These are phyloP conservation scores for Coregonus clupeaformis DNA, from an alignment of 2,113 vertebrate genomes.

Conservation along the genomic window DNA sequence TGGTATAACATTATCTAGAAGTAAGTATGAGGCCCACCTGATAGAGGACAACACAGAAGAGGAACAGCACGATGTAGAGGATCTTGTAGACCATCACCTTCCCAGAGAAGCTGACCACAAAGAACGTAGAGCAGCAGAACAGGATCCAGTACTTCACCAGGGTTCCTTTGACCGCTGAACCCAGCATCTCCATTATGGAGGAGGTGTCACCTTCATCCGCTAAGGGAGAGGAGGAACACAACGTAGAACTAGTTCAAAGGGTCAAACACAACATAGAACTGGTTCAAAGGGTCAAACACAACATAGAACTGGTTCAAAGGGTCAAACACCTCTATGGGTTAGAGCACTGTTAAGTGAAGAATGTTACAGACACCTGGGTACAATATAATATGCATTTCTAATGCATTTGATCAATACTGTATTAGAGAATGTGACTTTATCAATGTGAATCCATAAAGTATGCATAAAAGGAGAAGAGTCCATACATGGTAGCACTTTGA, in stretches of 20 bases:
- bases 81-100: constrained; percentile 74
- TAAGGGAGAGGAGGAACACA: constrained; percentile 19
- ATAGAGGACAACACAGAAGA: constrained; percentile 70
- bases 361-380: background rate
- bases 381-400: background rate
- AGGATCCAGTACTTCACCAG: constrained; percentile 78
- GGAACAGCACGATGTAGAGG: constrained; percentile 72
- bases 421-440: background rate
- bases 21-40: constrained; percentile 54
- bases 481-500: constrained; percentile 23
- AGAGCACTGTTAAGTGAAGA: too few species aligned
- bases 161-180: constrained; percentile 63
- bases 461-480: background rate
- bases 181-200: constrained; percentile 63
- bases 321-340: too few species aligned
- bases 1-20: too few species aligned
- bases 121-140: constrained; percentile 77
- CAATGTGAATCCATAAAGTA: too few species aligned
- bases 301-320: background rate
- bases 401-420: background rate
- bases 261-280: background rate
- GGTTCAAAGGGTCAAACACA: background rate
- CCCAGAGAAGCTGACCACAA: constrained; percentile 74
- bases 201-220: constrained; percentile 52
- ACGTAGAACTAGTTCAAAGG: background rate